Evolutionary conservation across 1,140 invertebrate species (phyloP), one percentile per base, ranked within the genome.

Genomic region (Drosophila kikkawai): DNA sequence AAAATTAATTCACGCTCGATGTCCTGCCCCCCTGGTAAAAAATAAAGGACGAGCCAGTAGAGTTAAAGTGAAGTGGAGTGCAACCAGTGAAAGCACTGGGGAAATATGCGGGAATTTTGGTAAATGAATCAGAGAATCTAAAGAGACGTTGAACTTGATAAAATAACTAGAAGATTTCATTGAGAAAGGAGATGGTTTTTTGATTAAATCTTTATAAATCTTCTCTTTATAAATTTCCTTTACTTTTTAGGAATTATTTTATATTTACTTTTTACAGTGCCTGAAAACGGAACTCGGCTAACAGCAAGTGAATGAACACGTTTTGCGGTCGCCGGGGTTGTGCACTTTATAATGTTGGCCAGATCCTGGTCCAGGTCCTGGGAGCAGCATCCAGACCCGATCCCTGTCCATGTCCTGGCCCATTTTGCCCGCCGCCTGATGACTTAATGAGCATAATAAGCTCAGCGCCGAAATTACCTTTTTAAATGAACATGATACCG

Each of bases 381-480:
- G 11, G 47, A 42, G 37, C 45, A 51, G 69, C 58, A 64, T 47
- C 57, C 39, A 47, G 64, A 59, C 74, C 55, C 42, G 60, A 45
- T 47, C 19, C 59, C 19, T 45, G 75, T 32, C 19, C 59, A n/a
- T 45, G 75, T 36, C 45, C 59, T 66, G 65, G 57, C 29, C 61
- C 57, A 66, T 81, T 67, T 84, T 61, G 39, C 53, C n/a, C 39
- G 42, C 57, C 53, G 19, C 48, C 79, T 90, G 85, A 90, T 90
- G 85, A 90, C 85, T 90, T 90, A 90, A 90, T 90, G 85, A 90
- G 85, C 75, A 90, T 90, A 90, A 90, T 90, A 90, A 90, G 85
- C 85, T 90, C 81, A 90, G 59, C 68, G 71, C 85, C 81, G 65
- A 90, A 90, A 90, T 90, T 90, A 90, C 85, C 85, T 90, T 85